Base-by-base conservation (phyloP, 2,888 invertebrate species). In the Ophion ellenae region DNA sequence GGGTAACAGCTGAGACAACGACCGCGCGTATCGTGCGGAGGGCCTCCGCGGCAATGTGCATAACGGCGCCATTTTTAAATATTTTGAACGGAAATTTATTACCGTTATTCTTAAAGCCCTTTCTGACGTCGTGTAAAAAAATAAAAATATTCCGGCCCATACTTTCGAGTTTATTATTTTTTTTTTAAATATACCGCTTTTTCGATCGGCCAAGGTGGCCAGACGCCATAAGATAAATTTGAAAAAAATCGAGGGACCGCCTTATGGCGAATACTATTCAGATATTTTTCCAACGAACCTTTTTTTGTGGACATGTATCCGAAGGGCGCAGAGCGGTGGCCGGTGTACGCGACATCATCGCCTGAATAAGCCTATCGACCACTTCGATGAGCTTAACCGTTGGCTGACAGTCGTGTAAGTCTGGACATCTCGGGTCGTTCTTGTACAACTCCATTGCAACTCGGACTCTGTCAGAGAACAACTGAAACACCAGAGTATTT, bases 281-380 rank as follows among this genome's bases (percentile, higher is more conserved):
- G 28, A 74, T 24, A 73, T 61, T 61, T 59, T 61, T 61, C 17
- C 47, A 69, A 47, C 36, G 40, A 63, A 83, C 80, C 78, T 81
- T 71, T 71, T 75, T 81, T 64, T 63, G 67, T 53, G 75, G 67
- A 75, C 80, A 80, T 28, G 63, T 70, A 14, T 28, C 77, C 63
- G 79, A 78, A 11, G 71, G 64, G 59, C 75, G 59, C 20, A 88
- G 75, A 40, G 87, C 87, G 69, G 80, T 61, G 11, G 45, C n/a
- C 4, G 87, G 82, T 11, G 83, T 86, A 14, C 87, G 84, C 2
- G 87, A 86, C 64, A 74, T 85, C 87, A 88, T 87, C 24, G 87
- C 86, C 61, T 28, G 14, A 20, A 88, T 86, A 2, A 88, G 28
- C 24, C 83, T 67, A 66, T 86, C 53, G 4, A 87, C 59, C 28